Evolutionary conservation across 2,113 vertebrate species (phyloP).

Genomic region (Petaurus breviceps): DNA sequence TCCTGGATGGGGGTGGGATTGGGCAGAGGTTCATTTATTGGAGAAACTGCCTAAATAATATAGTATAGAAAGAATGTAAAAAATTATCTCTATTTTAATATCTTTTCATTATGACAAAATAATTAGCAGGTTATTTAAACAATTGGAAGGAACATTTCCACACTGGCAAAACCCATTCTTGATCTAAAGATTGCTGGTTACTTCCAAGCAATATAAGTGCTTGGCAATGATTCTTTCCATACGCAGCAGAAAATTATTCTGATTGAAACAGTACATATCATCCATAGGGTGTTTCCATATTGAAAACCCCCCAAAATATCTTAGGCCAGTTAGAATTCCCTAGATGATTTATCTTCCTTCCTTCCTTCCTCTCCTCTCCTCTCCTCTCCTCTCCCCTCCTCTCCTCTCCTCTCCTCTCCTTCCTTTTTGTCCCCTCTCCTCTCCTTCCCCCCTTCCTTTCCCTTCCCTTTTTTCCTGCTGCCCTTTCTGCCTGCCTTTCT

Average conservation of each 20-base stretch:
- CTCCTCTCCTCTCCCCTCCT: too few species aligned
- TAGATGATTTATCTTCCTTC: background rate
- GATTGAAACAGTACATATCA: background rate
- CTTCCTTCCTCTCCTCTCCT: background rate
- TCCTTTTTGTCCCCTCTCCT: too few species aligned
- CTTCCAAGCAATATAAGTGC: constrained; percentile 62
- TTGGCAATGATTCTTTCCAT: constrained; percentile 60
- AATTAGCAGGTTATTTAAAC: constrained; percentile 42
- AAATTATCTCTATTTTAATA: constrained; percentile 66
- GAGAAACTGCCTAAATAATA: constrained; percentile 61
- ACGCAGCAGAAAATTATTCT: constrained; percentile 58
- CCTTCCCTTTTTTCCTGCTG: background rate
- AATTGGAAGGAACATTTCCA: constrained; percentile 57
- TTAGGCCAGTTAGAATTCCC: background rate
- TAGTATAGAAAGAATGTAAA: constrained; percentile 62
- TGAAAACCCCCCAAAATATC: background rate
- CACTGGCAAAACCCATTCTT: constrained; percentile 55
- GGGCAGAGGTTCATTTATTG: constrained; percentile 53
- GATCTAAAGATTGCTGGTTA: constrained; percentile 64
- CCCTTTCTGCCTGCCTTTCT: too few species aligned
- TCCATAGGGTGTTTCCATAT: background rate
- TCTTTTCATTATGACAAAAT: constrained; percentile 61
- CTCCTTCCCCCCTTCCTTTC: too few species aligned
- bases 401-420: too few species aligned
- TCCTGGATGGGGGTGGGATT: constrained; percentile 33